Conservation (phyloP, 2,113 vertebrate species). For the Laticauda laticaudata region DNA sequence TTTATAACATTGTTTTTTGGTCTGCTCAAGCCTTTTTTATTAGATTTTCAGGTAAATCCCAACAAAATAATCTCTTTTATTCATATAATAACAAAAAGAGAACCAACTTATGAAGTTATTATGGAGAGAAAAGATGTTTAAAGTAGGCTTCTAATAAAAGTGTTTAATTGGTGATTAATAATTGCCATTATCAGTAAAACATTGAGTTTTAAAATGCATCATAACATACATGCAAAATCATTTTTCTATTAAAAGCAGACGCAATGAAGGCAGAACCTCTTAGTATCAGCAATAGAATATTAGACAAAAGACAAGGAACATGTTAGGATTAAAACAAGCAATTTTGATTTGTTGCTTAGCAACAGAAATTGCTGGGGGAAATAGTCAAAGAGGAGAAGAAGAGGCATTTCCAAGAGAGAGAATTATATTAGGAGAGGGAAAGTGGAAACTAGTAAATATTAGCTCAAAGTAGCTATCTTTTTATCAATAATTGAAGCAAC, state of each 20-base stretch:
- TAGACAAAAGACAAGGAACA: conserved; percentile 12
- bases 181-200: conserved; percentile 57
- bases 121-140: conserved; percentile 20
- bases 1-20: neutral
- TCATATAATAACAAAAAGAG: neutral
- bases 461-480: conserved; percentile 16
- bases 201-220: conserved; percentile 60
- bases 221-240: conserved; percentile 52
- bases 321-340: conserved; percentile 25
- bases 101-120: neutral
- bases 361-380: conserved; percentile 63
- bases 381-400: conserved; percentile 58
- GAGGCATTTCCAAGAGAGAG: conserved; percentile 62
- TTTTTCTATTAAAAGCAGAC: conserved; percentile 63
- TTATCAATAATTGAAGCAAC: conserved; percentile 58
- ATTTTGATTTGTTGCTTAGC: conserved; percentile 61
- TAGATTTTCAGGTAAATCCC: neutral
- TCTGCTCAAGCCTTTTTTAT: neutral
- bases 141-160: conserved; percentile 38
- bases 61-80: neutral
- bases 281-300: conserved; percentile 59
- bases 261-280: conserved; percentile 54
- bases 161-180: conserved; percentile 43
- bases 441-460: conserved; percentile 58
- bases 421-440: conserved; percentile 55